A percentile compares a stretch with the other conserved stretches of the same genome.
These are phyloP conservation scores for Onychorhynchus coronatus DNA, from an alignment of 2,113 vertebrate species.

Conservation along the genomic window DNA sequence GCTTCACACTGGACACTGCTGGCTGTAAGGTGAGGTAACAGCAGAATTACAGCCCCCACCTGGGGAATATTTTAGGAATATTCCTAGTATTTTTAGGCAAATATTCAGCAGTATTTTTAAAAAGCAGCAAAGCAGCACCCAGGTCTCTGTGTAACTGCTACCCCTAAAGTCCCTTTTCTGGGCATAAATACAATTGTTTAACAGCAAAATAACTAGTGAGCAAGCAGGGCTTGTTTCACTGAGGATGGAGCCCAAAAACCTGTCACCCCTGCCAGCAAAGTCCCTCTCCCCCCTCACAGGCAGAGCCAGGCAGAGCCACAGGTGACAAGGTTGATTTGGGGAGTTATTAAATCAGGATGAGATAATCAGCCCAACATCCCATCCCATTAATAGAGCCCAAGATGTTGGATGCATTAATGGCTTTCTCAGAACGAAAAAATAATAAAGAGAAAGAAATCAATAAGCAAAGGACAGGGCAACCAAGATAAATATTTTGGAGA, in stretches of 20 bases:
- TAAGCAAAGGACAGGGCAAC: background rate
- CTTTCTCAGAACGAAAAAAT: background rate
- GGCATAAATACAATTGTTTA: background rate
- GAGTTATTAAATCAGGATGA: background rate
- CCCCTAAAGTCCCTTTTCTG: background rate
- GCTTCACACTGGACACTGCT: background rate
- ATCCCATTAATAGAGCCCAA: background rate
- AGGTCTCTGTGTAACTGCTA: background rate
- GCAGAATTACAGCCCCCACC: background rate
- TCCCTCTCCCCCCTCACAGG: background rate
- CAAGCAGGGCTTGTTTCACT: conserved; percentile 17
- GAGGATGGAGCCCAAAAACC: background rate
- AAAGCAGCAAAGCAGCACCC: background rate
- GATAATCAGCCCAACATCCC: background rate
- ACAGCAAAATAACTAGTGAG: conserved; percentile 29
- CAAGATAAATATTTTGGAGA: background rate
- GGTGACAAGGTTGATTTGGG: background rate
- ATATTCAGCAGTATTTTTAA: background rate
- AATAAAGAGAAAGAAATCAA: background rate
- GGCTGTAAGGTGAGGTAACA: background rate
- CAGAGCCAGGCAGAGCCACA: background rate
- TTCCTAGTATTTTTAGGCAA: background rate
- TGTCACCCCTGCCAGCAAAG: background rate
- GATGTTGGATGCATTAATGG: background rate
- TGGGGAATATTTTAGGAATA: background rate